Evolutionary conservation across 2,113 vertebrate genomes (phyloP), one percentile per base, ranked within the genome.

Genomic region (Meles meles): DNA sequence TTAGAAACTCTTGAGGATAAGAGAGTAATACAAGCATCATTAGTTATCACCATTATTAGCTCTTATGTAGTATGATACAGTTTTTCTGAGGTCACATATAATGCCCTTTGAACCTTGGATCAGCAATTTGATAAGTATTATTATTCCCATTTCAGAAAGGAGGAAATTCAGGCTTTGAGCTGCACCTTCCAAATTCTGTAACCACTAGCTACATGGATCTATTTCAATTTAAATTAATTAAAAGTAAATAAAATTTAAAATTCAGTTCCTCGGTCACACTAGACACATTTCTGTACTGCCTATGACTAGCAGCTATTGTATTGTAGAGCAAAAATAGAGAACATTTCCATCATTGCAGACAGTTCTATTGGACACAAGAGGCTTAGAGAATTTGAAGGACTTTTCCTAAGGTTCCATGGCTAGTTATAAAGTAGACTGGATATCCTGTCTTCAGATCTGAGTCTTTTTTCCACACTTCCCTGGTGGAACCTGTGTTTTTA

Each of bases 141-240:
- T 29, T 55, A 34, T 59, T 49, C 10, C 47, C 49, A 21, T 83
- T 76, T 83, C 7, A 44, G 49, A 44, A 7, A 82, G 11, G 21
- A 93, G 61, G 77, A 76, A 94, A 81, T 91, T 61, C 77, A 93
- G 76, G 21, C 42, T 77, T 83, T 72, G 7, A 93, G 12, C 25
- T 67, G 14, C 31, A 27, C 11, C 27, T 96, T 90, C 20, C 34
- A 83, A 90, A 87, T 79, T 25, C 37, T n/a, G 13, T 31, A 71
- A 25, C n/a, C 79, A 76, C 31, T 52, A 65, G 23, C 6, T 8
- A 34, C 20, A n/a, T 37, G 25, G 52, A 47, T 10, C 72, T 76
- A 37, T 39, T 92, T 92, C 81, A 65, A 88, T 92, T 88, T 85
- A 63, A 90, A 85, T 88, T 69, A 74, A 74, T 55, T 69, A 76